A percentile compares a stretch with the other conserved stretches of the same genome.
These are phyloP conservation scores for Pyrgilauda ruficollis DNA, from an alignment of 2,113 vertebrate species.

Conservation along the genomic window DNA sequence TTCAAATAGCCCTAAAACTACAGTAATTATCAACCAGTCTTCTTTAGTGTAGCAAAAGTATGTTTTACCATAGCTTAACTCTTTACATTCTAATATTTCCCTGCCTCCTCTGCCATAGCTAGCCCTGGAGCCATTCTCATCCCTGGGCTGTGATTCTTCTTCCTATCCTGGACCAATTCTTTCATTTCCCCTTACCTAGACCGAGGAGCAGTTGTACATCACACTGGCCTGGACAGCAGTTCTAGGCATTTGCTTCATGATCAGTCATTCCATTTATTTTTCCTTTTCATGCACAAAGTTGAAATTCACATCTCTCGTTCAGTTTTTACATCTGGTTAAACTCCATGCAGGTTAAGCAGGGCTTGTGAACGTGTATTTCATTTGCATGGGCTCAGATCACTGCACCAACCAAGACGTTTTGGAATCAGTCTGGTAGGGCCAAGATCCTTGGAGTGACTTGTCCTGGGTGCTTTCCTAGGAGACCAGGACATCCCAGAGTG, in stretches of 20 bases:
- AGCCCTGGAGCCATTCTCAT: slow-evolving; percentile 1
- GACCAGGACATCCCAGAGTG: not conserved
- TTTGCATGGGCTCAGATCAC: not conserved
- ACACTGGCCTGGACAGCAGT: not conserved
- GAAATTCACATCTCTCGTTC: not conserved
- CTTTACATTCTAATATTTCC: slow-evolving; percentile 72
- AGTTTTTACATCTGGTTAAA: not conserved
- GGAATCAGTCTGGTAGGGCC: not conserved
- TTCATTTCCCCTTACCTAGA: not conserved
- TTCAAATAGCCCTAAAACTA: slow-evolving; percentile 86
- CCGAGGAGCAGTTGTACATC: not conserved
- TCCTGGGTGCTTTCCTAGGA: not conserved
- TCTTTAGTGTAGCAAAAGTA: slow-evolving; percentile 86
- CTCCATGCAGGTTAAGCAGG: not conserved
- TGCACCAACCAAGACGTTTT: not conserved
- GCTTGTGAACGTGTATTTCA: not conserved
- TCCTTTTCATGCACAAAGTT: not conserved
- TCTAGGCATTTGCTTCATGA: not conserved
- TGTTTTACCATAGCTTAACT: slow-evolving; percentile 86
- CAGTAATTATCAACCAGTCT: slow-evolving; percentile 96
- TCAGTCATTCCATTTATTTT: not conserved
- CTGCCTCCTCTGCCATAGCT: not conserved
- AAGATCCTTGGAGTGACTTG: not conserved
- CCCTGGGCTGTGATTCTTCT: not conserved
- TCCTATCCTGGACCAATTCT: not conserved